phyloP scores from a whole-genome alignment of 2,888 invertebrate genomes.

The Meloe dianella region DNA sequence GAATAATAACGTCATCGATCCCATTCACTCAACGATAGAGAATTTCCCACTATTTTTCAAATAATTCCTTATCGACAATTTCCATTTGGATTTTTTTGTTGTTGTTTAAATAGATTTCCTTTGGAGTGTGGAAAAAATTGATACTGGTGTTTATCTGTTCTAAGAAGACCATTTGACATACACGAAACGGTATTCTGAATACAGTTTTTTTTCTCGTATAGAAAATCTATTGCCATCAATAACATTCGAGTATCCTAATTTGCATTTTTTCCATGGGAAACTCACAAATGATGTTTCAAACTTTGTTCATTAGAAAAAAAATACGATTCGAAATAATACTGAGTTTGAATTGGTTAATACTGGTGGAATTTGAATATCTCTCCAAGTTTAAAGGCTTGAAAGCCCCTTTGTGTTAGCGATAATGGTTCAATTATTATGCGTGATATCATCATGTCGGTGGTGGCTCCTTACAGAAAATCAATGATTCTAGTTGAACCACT shows the following conservation, averaged over 20 bases:
- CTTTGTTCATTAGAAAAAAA: no score
- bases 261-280: no score
- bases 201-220: no score
- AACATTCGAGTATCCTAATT: no score
- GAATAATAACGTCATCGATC: neutral
- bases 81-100: neutral
- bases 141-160: neutral
- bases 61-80: neutral
- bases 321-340: neutral
- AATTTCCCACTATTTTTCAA: neutral
- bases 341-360: neutral
- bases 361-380: neutral
- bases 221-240: no score
- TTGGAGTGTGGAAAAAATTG: neutral
- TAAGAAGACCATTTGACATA: neutral
- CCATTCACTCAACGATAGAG: neutral
- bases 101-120: neutral
- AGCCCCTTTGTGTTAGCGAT: neutral
- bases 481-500: neutral
- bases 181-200: no score
- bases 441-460: neutral
- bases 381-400: neutral
- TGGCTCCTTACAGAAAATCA: neutral
- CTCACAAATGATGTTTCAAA: no score
- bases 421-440: constrained; percentile 5